Percentiles rank a stretch among this genome's conserved stretches.
Evolutionary conservation across 2,113 vertebrate species (phyloP).

Genomic region (Pollimyrus isidori): DNA sequence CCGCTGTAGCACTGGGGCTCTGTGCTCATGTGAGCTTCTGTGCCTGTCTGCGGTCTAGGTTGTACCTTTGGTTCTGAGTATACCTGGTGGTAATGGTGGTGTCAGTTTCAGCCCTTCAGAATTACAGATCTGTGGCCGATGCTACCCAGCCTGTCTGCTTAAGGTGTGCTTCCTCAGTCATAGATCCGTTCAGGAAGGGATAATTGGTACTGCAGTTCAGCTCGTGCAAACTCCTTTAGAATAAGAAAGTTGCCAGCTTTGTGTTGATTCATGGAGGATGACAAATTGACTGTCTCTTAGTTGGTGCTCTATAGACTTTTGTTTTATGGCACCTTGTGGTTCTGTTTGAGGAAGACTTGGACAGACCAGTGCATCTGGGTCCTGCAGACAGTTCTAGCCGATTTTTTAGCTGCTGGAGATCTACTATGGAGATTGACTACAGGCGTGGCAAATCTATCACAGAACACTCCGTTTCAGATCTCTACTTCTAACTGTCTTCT

Average conservation of each 20-base stretch:
- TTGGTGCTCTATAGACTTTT: not conserved
- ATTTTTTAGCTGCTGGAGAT: not conserved
- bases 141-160: not conserved
- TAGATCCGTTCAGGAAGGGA: not conserved
- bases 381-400: not conserved
- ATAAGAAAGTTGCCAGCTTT: not conserved
- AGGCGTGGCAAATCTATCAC: not conserved
- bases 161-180: not conserved
- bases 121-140: not conserved
- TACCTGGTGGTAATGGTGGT: not conserved
- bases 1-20: not conserved
- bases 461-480: not conserved
- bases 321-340: not conserved
- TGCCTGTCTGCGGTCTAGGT: not conserved
- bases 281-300: not conserved
- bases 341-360: not conserved
- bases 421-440: not conserved
- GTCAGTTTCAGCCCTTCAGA: not conserved
- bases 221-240: not conserved
- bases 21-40: not conserved
- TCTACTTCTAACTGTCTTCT: constrained; percentile 1
- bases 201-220: not conserved
- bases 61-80: not conserved
- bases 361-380: not conserved
- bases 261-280: not conserved